Evolutionary conservation across 1,140 invertebrate genomes (phyloP), one percentile per base, ranked within the genome.

Genomic region (Cylas formicarius): DNA sequence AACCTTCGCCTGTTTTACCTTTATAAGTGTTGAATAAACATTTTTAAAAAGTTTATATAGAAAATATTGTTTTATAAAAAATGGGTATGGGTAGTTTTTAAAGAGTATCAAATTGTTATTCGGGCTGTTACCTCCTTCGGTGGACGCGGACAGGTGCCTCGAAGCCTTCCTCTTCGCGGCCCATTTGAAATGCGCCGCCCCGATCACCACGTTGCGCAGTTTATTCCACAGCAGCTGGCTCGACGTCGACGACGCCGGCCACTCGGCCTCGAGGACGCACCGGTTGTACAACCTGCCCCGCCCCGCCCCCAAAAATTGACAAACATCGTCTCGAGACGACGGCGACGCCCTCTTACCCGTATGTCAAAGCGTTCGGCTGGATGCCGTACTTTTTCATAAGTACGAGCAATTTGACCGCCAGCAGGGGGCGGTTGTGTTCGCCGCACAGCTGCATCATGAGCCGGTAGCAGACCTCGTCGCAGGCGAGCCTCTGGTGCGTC

Each of bases 381-480:
- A 98, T 76, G 0, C 90, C 90, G 36, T 81, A 81, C n/a, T 85
- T 76, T 66, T 94, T 94, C 94, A 99, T 98, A 37, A 94, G 81
- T 57, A 90, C 88, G 40, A 97, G 72, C 23, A 98, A 76, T 65
- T 93, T 91, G 0, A 98, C 92, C 4, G 96, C 96, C 50, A 99
- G 69, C 27, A 92, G 82, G 2, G 96, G 96, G 58, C 94, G 77
- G 44, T 87, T 85, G 62, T 97, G 90, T 45, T 91, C 81, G 6
- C 95, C 94, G 69, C 96, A 99, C 2, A 99, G 75, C 68, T 98
- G 92, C 88, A 99, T 97, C 81, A 99, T 87, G 19, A 97, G 87
- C 53, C 96, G 75, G 67, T 97, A 99, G 68, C 93, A 97, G 39
- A 97, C 86, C 75, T 98, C 94, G 73, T 97, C 94, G 60, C 87